Percentiles rank a stretch among this genome's conserved stretches.
phyloP scores from a whole-genome alignment of 2,113 vertebrate genomes.

The Verasper variegatus region DNA sequence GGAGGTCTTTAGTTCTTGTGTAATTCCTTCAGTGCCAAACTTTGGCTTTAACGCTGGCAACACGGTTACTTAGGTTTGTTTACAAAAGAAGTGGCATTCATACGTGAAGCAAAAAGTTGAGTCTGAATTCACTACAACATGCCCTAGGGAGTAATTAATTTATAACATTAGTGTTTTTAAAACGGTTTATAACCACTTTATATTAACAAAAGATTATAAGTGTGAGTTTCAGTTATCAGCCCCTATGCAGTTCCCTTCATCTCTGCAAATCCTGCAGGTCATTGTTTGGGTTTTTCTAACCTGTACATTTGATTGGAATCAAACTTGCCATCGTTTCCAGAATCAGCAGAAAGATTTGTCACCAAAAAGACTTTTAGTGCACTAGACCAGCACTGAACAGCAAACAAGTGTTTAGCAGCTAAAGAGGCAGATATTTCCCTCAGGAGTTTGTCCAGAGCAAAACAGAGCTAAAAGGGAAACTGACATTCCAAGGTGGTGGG shows the following conservation, averaged over 20 bases:
- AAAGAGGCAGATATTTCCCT: slow-evolving; percentile 3
- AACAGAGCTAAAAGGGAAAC: background rate
- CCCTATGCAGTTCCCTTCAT: no score
- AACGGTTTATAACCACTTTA: no score
- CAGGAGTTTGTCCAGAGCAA: background rate
- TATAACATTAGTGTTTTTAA: no score
- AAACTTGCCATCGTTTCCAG: background rate
- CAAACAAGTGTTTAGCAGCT: background rate
- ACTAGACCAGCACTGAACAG: background rate
- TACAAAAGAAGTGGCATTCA: slow-evolving; percentile 1
- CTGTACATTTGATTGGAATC: background rate
- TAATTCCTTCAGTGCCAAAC: slow-evolving; percentile 13
- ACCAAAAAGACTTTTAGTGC: background rate
- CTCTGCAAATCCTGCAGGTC: no score
- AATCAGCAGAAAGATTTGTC: background rate
- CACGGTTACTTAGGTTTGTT: slow-evolving; percentile 35
- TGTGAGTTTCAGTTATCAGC: no score
- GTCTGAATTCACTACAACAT: background rate
- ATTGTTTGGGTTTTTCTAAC: background rate
- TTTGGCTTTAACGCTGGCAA: slow-evolving; percentile 14
- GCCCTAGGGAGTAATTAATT: no score
- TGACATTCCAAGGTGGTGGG: background rate
- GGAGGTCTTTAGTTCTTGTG: slow-evolving; percentile 13
- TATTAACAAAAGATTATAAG: no score
- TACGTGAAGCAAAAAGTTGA: background rate